Conservation (phyloP, 2,797 vertebrate genomes). For the Poecilia velifera region DNA sequence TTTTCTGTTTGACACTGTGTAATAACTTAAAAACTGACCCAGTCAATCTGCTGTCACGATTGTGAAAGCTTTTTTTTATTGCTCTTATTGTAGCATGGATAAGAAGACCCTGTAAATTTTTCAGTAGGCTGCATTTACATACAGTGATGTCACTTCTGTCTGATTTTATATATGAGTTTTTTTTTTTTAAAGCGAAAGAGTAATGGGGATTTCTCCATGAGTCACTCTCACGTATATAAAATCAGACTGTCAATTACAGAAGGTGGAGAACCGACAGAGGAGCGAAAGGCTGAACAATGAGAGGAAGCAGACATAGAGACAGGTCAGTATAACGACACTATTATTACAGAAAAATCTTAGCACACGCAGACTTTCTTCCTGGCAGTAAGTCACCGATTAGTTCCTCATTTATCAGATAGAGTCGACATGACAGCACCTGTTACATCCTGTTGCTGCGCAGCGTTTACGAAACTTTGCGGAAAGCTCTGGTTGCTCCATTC, state of each 20-base stretch:
- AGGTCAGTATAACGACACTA: constrained; percentile 65
- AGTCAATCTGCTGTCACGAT: neutral
- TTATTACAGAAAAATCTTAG: constrained; percentile 17
- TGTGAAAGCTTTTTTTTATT: neutral
- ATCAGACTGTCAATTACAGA: constrained; percentile 31
- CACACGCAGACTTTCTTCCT: constrained; percentile 40
- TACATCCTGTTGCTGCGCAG: constrained; percentile 46
- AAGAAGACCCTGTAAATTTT: constrained; percentile 11
- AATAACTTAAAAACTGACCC: constrained; percentile 5
- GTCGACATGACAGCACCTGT: constrained; percentile 23
- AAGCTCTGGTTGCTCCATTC: neutral
- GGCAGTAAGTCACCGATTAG: constrained; percentile 13
- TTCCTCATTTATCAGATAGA: constrained; percentile 25
- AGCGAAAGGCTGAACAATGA: constrained; percentile 27
- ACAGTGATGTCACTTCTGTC: constrained; percentile 25
- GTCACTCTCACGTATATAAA: constrained; percentile 67
- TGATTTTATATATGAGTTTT: constrained; percentile 39
- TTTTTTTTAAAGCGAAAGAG: constrained; percentile 28
- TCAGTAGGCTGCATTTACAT: constrained; percentile 71
- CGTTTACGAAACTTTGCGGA: neutral
- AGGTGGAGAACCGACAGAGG: constrained; percentile 30
- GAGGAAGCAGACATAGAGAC: constrained; percentile 59
- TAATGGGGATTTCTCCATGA: constrained; percentile 68
- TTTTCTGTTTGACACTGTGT: neutral
- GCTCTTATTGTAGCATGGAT: constrained; percentile 2